phyloP scores from a whole-genome alignment of 1,140 invertebrate species.

The Saxidomus purpurata region DNA sequence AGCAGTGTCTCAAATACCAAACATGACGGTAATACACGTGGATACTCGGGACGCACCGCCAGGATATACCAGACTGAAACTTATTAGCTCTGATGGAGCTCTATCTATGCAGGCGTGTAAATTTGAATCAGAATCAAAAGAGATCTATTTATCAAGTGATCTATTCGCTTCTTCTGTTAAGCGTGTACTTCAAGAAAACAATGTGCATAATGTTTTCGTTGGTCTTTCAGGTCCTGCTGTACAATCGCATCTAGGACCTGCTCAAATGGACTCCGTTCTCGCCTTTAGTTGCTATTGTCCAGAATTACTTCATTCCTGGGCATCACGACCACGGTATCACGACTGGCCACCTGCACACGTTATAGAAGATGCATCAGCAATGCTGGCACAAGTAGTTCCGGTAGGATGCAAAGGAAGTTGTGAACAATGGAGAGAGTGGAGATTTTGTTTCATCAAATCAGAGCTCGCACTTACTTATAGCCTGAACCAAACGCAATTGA shows the following conservation, averaged over 20 bases:
- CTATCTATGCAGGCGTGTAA: not conserved
- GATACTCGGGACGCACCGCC: not conserved
- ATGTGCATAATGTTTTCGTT: no score
- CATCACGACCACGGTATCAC: not conserved
- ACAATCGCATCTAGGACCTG: not conserved
- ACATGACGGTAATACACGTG: not conserved
- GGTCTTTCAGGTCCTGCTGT: not conserved
- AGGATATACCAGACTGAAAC: not conserved
- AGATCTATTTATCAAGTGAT: not conserved
- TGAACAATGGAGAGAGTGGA: constrained; percentile 31
- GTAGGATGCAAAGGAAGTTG: not conserved
- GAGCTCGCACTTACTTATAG: constrained; percentile 9
- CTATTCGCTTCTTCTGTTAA: not conserved
- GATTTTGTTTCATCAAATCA: constrained; percentile 40
- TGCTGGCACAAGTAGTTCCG: not conserved
- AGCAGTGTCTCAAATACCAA: not conserved
- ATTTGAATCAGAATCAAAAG: no score
- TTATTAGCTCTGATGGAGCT: not conserved
- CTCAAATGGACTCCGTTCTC: not conserved
- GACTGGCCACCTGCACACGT: not conserved
- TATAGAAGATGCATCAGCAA: not conserved
- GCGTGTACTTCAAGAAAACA: not conserved
- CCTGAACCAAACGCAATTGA: constrained; percentile 38
- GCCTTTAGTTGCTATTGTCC: constrained; percentile 9
- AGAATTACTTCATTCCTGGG: not conserved